Evolutionary conservation across 1,140 invertebrate genomes (phyloP).

Genomic region (Neodiprion virginianus): DNA sequence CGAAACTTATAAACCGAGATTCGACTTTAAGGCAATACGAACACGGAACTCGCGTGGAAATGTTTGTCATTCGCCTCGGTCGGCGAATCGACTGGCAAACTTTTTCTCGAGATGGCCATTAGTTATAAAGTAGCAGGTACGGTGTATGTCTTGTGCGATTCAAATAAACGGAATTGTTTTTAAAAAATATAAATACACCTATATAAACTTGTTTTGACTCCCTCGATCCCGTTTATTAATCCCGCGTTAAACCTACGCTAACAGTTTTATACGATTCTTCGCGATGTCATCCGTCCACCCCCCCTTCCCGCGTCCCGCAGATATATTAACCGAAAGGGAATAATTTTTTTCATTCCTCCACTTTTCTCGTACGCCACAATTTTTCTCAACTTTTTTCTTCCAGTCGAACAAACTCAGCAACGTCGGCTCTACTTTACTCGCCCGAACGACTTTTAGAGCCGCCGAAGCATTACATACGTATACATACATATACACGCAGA

Average conservation of each 20-base stretch:
- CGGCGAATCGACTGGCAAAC: slow-evolving; percentile 24
- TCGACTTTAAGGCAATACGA: slow-evolving; percentile 60
- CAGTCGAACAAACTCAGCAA: not conserved
- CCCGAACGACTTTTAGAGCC: not conserved
- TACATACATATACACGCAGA: no score
- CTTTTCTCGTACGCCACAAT: not conserved
- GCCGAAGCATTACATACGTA: not conserved
- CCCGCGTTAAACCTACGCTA: not conserved
- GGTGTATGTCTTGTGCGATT: slow-evolving; percentile 65
- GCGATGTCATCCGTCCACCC: not conserved
- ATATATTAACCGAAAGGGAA: no score
- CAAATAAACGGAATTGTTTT: slow-evolving; percentile 64
- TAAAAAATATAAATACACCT: slow-evolving; percentile 47
- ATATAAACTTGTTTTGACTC: slow-evolving; percentile 5
- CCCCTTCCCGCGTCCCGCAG: not conserved
- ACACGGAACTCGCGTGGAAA: slow-evolving; percentile 41
- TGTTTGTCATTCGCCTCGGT: slow-evolving; percentile 32
- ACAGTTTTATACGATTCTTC: not conserved
- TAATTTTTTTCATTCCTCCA: not conserved
- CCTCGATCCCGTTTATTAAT: slow-evolving; percentile 5
- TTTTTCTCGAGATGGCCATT: slow-evolving; percentile 48
- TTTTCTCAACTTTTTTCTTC: not conserved
- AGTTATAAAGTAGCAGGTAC: slow-evolving; percentile 61
- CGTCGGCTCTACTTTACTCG: not conserved
- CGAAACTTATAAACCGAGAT: slow-evolving; percentile 50